These are phyloP conservation scores for Pholis gunnellus DNA, from an alignment of 2,113 vertebrate genomes.

Conservation along the genomic window DNA sequence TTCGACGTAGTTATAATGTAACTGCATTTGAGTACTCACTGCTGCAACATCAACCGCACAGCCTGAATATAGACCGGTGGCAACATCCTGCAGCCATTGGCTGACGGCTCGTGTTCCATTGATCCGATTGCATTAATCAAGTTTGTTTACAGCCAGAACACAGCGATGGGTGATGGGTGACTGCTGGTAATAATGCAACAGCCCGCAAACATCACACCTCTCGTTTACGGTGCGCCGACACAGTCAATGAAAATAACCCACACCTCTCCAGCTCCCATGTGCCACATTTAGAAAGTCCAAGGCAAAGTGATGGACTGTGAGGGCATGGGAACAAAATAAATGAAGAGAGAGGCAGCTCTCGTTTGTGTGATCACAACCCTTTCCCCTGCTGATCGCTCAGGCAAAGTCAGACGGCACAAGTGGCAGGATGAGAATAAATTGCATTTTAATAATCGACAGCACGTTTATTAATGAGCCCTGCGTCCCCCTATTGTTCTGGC, in stretches of 20 bases:
- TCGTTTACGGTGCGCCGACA: slow-evolving; percentile 39
- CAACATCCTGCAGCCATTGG: slow-evolving; percentile 54
- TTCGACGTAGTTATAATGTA: slow-evolving; percentile 48
- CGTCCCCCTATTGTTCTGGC: slow-evolving; percentile 20
- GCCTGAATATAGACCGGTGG: slow-evolving; percentile 55
- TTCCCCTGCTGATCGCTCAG: slow-evolving; percentile 32
- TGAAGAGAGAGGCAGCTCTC: slow-evolving; percentile 14
- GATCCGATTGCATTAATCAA: slow-evolving; percentile 74
- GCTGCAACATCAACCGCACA: slow-evolving; percentile 10
- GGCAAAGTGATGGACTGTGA: background rate
- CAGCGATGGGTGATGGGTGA: slow-evolving; percentile 62
- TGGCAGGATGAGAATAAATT: slow-evolving; percentile 58
- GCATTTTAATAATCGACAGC: slow-evolving; percentile 59
- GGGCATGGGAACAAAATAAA: background rate
- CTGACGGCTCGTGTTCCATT: slow-evolving; percentile 59
- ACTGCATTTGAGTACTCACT: slow-evolving; percentile 22
- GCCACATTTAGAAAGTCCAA: background rate
- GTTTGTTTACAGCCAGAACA: slow-evolving; percentile 65
- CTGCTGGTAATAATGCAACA: slow-evolving; percentile 55
- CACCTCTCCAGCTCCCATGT: slow-evolving; percentile 8
- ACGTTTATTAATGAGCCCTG: slow-evolving; percentile 54
- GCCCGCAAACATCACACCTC: slow-evolving; percentile 60
- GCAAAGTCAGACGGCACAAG: slow-evolving; percentile 48
- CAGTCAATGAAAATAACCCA: slow-evolving; percentile 49
- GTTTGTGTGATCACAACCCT: slow-evolving; percentile 27